Base-by-base conservation (phyloP, 1,140 invertebrate genomes). In the Eufriesea mexicana region DNA sequence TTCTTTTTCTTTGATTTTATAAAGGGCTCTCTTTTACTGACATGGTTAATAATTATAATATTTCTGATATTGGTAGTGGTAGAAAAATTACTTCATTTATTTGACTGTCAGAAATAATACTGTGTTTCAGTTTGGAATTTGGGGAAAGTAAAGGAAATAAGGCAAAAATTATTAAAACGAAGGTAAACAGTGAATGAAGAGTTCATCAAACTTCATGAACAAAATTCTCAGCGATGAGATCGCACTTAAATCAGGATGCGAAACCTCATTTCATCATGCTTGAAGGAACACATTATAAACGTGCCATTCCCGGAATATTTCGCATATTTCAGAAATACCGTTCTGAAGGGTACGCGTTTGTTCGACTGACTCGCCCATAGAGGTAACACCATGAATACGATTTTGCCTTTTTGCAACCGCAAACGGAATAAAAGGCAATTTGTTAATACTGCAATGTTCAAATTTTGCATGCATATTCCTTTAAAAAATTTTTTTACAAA, bases 301-400 rank as follows among this genome's bases (percentile, higher is more conserved):
- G 79, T 76, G 61, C 75, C 87, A 67, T 83, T 86, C 88, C 85
- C 67, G 67, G 83, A 71, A 90, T 91, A 90, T 90, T 90, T 90
- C 89, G 81, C 90, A 90, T 91, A 91, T 85, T 89, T 90, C 81
- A 86, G 86, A 85, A 89, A 91, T 91, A 89, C 87, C 84, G 35
- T 64, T 68, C 74, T 66, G 80, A 79, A 86, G 84, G 83, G 85
- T 83, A 47, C 79, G 72, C 78, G 83, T 90, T 90, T 87, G 84
- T 79, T 83, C 86, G 82, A 83, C 82, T 89, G 67, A 67, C 71
- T 61, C 67, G 54, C 82, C 68, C 45, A 70, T 59, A 72, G 85
- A 88, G 83, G 84, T 87, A 88, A 85, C 86, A 85, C 72, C 76
- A 45, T 7, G 47, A 72, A 55, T 70, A 25, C 67, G 80, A 70